Evolutionary conservation across 64 coral and sea anemone genomes (phyloP), one percentile per base, ranked within the genome.

Genomic region (Stylophora pistillata): DNA sequence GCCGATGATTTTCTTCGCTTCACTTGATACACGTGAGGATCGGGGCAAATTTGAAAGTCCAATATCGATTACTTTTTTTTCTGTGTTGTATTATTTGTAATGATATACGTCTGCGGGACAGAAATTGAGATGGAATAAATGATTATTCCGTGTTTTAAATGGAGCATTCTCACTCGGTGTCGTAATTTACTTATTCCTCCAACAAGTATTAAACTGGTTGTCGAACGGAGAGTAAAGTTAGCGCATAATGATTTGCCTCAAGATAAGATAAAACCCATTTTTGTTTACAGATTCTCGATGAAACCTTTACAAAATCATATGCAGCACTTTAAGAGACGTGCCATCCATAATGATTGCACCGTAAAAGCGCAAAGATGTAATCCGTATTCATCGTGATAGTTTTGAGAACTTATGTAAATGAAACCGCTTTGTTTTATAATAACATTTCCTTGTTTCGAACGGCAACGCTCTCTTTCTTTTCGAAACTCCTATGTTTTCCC

Each of bases 1-100:
- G 80, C 32, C 80, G 80, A 32, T 62, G 68, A 83, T 83, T 47
- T 83, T 83, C 80, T 83, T 83, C 80, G 80, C 80, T 83, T 68
- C 60, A 62, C 65, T 83, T 68, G 80, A 62, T 62, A 83, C 80
- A 83, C 80, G 80, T 83, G 80, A 68, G 52, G 80, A 4, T 9
- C 64, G 0, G 21, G 21, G n/a, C 60, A 20, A 26, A 68, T 69
- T 68, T n/a, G 11, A 52, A 68, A 33, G 20, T 34, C 14, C 80
- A 69, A 83, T 83, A 69, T 83, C 30, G 32, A 69, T 83, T 32
- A 83, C 21, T 52, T 69, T 69, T 77, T 69, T 53, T 83, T 10
- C 34, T 30, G 55, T 30, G 55, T 82, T 23, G 4, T 83, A 53
- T 53, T 83, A 52, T 68, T 37, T 25, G 1, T 83, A n/a, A 33